Evolutionary conservation across 1,140 invertebrate genomes (phyloP).

Genomic region (Ruditapes philippinarum): DNA sequence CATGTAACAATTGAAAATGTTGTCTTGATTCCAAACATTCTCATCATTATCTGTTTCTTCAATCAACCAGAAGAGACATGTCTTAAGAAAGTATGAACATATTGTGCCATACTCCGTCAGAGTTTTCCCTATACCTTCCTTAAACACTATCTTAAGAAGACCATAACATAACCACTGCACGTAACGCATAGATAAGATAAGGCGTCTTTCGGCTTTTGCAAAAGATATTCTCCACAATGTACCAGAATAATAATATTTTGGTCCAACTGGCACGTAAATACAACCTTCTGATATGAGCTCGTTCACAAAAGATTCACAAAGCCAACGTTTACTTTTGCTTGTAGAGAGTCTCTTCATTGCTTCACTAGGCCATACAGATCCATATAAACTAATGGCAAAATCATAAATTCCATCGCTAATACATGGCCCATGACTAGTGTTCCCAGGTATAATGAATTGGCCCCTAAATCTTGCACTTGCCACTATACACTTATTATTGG

Average conservation of each 20-base stretch:
- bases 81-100: not conserved
- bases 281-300: not conserved
- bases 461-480: slow-evolving; percentile 8
- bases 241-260: not conserved
- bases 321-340: not conserved
- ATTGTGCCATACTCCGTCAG: not conserved
- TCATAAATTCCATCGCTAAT: not conserved
- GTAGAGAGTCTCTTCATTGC: not conserved
- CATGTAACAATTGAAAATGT: not conserved
- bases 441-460: not conserved
- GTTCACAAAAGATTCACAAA: not conserved
- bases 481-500: not conserved
- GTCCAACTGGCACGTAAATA: slow-evolving; percentile 3
- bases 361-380: not conserved
- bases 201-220: not conserved
- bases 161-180: not conserved
- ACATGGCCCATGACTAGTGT: not conserved
- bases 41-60: slow-evolving; percentile 16
- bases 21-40: not conserved
- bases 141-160: not conserved
- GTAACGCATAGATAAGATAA: not conserved
- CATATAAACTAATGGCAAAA: not conserved
- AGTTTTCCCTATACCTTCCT: not conserved
- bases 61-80: slow-evolving; percentile 1
- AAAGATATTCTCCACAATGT: slow-evolving; percentile 3